phyloP scores from a whole-genome alignment of 1,140 invertebrate species.

The Sminthurinus signatus region DNA sequence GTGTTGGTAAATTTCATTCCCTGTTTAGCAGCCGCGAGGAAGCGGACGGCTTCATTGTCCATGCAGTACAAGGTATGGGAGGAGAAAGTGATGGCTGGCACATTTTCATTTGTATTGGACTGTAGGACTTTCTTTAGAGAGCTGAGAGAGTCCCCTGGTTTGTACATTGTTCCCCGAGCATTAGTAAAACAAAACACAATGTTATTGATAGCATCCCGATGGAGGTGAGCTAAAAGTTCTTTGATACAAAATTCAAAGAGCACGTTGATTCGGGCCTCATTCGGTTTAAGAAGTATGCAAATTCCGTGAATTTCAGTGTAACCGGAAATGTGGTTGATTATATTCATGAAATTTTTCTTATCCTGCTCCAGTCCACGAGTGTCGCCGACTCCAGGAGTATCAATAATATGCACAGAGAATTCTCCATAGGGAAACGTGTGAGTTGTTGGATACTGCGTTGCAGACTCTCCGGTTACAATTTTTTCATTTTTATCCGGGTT shows the following conservation, averaged over 20 bases:
- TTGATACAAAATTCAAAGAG: constrained; percentile 42
- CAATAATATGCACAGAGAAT: constrained; percentile 36
- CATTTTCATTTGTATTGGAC: constrained; percentile 2
- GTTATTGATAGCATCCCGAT: constrained; percentile 37
- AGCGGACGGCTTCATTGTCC: constrained; percentile 34
- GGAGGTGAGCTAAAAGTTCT: constrained; percentile 41
- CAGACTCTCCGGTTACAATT: constrained; percentile 9
- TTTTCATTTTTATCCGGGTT: constrained; percentile 20
- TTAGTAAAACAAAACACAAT: constrained; percentile 42
- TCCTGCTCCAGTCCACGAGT: constrained; percentile 39
- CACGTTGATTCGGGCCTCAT: constrained; percentile 27
- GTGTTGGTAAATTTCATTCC: constrained; percentile 3
- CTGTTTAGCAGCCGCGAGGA: constrained; percentile 23
- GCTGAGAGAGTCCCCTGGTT: constrained; percentile 18
- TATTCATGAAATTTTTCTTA: constrained; percentile 37
- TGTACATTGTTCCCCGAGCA: constrained; percentile 27
- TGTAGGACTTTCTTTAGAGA: constrained; percentile 15
- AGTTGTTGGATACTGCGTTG: constrained; percentile 12
- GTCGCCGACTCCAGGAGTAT: constrained; percentile 44
- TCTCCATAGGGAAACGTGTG: constrained; percentile 18
- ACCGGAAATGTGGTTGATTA: constrained; percentile 24
- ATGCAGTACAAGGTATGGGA: constrained; percentile 24
- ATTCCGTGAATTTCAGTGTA: constrained; percentile 39
- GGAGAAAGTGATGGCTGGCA: constrained; percentile 4
- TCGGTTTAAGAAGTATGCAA: constrained; percentile 41